A percentile compares a stretch with the other conserved stretches of the same genome.
Conservation (phyloP, 2,113 vertebrate species). For the Phylloscopus whistleri region DNA sequence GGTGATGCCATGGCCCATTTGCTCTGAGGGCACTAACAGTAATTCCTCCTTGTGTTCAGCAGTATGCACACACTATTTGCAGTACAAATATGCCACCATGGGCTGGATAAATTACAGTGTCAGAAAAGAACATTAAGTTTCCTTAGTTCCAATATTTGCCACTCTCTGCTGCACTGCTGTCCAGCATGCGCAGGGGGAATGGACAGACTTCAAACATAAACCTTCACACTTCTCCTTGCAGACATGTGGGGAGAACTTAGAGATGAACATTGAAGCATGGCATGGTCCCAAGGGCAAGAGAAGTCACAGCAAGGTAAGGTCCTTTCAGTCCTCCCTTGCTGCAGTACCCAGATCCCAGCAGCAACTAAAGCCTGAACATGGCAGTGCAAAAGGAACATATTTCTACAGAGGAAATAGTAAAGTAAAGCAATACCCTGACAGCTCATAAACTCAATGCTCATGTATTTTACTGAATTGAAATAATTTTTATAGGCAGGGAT, state of each 20-base stretch:
- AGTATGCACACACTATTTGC: not conserved
- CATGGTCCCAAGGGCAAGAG: not conserved
- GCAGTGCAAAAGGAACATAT: not conserved
- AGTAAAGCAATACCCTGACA: not conserved
- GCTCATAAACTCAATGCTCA: not conserved
- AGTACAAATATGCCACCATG: not conserved
- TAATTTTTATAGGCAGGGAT: not conserved
- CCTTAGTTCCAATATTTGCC: not conserved
- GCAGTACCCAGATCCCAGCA: not conserved
- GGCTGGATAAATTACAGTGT: not conserved
- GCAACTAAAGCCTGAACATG: not conserved
- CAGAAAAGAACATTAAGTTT: not conserved
- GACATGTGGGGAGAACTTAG: not conserved
- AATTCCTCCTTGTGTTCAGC: not conserved
- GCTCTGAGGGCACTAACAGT: not conserved
- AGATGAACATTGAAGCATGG: rapidly evolving
- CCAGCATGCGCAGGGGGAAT: rapidly evolving
- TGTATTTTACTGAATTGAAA: not conserved
- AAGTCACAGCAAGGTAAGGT: not conserved
- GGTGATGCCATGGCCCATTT: not conserved
- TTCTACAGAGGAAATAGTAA: not conserved
- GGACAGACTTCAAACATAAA: not conserved
- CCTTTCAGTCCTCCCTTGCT: not conserved
- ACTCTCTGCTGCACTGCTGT: not conserved
- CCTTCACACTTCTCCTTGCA: not conserved